Evolutionary conservation across 2,888 invertebrate genomes (phyloP).

Genomic region (Apamea epomidion): DNA sequence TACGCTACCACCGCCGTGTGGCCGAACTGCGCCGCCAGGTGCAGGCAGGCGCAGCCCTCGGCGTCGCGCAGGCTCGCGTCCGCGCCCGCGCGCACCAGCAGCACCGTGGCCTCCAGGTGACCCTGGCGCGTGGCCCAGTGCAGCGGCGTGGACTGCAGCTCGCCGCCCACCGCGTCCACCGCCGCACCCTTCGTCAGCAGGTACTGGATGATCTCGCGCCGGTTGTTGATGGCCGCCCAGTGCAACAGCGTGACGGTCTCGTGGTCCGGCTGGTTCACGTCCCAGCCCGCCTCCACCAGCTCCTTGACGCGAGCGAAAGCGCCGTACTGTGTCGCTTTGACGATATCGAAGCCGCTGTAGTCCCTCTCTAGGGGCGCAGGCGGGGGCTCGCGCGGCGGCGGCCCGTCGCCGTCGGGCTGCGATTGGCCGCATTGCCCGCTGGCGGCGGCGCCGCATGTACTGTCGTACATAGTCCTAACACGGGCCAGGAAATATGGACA

Average conservation of each 20-base stretch:
- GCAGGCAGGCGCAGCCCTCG: conserved; percentile 98
- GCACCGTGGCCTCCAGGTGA: conserved; percentile 95
- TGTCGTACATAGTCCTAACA: conserved; percentile 91
- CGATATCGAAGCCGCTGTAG: conserved; percentile 96
- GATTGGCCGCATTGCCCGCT: conserved; percentile 92
- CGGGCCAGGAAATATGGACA: conserved; percentile 49
- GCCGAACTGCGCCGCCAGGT: conserved; percentile 99
- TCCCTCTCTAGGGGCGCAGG: conserved; percentile 91
- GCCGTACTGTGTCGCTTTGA: conserved; percentile 99
- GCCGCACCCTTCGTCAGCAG: conserved; percentile 94
- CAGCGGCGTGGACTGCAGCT: conserved; percentile 98
- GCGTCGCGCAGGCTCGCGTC: conserved; percentile 97
- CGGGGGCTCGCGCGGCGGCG: conserved; percentile 91
- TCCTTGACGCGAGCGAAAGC: conserved; percentile 95
- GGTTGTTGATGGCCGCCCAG: conserved; percentile 99
- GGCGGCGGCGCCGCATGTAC: conserved; percentile 93
- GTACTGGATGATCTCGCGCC: conserved; percentile 97
- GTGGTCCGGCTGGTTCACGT: conserved; percentile 98
- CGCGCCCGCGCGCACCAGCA: conserved; percentile 95
- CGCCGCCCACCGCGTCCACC: conserved; percentile 98
- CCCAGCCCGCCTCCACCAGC: conserved; percentile 97
- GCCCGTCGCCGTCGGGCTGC: conserved; percentile 91
- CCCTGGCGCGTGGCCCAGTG: conserved; percentile 99
- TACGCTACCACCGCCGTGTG: conserved; percentile 99
- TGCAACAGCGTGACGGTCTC: conserved; percentile 99